phyloP scores from a whole-genome alignment of 2,113 vertebrate genomes.

The Ammodytes marinus region DNA sequence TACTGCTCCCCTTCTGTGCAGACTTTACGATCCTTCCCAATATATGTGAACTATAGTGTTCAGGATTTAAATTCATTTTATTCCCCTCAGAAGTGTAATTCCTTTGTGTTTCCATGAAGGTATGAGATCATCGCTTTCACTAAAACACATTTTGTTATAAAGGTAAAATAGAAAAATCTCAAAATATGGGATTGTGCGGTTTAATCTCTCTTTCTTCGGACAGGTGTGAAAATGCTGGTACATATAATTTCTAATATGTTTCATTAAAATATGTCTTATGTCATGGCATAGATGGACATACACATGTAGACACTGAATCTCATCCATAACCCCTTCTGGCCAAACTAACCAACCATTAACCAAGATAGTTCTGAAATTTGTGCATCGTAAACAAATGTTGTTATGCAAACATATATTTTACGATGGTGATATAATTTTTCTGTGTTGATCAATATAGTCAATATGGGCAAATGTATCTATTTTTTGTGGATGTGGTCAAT shows the following conservation, averaged over 20 bases:
- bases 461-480: neutral
- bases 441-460: neutral
- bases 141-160: neutral
- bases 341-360: neutral
- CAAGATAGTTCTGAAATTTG: neutral
- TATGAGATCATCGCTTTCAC: neutral
- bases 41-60: neutral
- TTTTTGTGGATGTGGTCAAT: neutral
- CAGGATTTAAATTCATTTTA: neutral
- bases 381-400: too few relatives aligned
- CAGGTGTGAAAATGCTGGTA: neutral
- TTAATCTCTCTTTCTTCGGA: too few relatives aligned
- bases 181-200: neutral
- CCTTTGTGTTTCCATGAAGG: neutral
- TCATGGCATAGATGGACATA: neutral
- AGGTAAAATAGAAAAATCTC: neutral
- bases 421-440: neutral
- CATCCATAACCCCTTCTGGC: neutral
- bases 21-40: slow-evolving; percentile 26
- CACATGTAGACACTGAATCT: neutral
- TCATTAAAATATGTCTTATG: neutral
- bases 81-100: neutral
- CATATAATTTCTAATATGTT: neutral
- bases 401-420: neutral
- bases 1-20: neutral